Conservation (phyloP, 2,797 vertebrate genomes). For the Neosilurus mollespiculum region DNA sequence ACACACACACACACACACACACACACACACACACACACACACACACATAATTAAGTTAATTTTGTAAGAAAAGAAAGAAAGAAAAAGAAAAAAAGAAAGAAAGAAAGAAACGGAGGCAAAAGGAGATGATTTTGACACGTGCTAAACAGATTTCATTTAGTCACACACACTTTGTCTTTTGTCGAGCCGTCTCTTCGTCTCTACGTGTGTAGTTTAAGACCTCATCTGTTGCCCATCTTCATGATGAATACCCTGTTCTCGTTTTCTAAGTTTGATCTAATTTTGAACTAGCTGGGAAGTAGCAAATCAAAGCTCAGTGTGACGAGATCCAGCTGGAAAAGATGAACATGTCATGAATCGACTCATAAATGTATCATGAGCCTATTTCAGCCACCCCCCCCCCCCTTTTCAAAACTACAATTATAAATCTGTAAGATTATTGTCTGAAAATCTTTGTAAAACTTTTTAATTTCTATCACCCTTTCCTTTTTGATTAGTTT, state of each 20-base stretch:
- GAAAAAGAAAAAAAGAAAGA: background rate
- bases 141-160: slow-evolving; percentile 25
- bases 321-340: slow-evolving; percentile 11
- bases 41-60: no score
- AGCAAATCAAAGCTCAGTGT: slow-evolving; percentile 29
- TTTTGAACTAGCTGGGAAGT: slow-evolving; percentile 24
- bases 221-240: slow-evolving; percentile 25
- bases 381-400: background rate
- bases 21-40: no score
- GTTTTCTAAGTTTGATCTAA: no score
- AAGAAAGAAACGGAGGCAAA: background rate
- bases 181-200: background rate
- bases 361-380: background rate
- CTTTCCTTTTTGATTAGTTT: background rate
- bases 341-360: slow-evolving; percentile 30
- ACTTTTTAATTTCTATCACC: background rate
- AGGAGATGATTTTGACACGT: background rate
- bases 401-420: background rate
- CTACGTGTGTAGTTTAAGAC: slow-evolving; percentile 23
- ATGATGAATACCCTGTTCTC: slow-evolving; percentile 20
- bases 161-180: background rate
- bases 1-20: no score
- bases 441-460: no score
- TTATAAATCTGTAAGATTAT: background rate
- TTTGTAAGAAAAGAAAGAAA: background rate